phyloP scores from a whole-genome alignment of 1,140 invertebrate genomes.

The Zaprionus tsacasi region DNA sequence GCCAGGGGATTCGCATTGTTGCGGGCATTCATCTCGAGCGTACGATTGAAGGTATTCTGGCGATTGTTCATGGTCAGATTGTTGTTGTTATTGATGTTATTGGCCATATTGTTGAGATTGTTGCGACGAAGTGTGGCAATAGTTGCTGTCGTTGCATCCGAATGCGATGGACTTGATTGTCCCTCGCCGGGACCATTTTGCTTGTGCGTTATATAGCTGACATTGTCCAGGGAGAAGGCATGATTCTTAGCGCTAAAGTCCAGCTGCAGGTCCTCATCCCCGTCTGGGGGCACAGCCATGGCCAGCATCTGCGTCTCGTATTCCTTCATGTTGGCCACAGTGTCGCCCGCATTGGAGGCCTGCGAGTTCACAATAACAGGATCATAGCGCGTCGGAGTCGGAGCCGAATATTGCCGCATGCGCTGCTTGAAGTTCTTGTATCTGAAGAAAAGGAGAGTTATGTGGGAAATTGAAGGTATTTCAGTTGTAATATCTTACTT shows the following conservation, averaged over 20 bases:
- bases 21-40: conserved; percentile 79
- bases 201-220: conserved; percentile 92
- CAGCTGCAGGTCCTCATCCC: conserved; percentile 92
- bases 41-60: conserved; percentile 84
- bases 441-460: conserved; percentile 82
- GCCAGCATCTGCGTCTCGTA: conserved; percentile 95
- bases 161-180: conserved; percentile 92
- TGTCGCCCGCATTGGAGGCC: conserved; percentile 80
- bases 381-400: conserved; percentile 88
- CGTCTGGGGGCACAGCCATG: conserved; percentile 93
- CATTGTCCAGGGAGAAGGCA: conserved; percentile 93
- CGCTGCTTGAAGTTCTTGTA: conserved; percentile 93
- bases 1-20: conserved; percentile 83
- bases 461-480: neutral
- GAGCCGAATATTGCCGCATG: conserved; percentile 89
- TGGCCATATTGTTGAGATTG: conserved; percentile 82
- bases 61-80: conserved; percentile 83
- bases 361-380: conserved; percentile 89
- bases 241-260: conserved; percentile 95
- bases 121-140: conserved; percentile 87
- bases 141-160: conserved; percentile 91
- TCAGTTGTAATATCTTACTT: conserved; percentile 86
- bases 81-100: conserved; percentile 84
- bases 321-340: conserved; percentile 87
- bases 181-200: conserved; percentile 86